Conservation (phyloP, 2,888 invertebrate species). For the Netelia virgata region DNA sequence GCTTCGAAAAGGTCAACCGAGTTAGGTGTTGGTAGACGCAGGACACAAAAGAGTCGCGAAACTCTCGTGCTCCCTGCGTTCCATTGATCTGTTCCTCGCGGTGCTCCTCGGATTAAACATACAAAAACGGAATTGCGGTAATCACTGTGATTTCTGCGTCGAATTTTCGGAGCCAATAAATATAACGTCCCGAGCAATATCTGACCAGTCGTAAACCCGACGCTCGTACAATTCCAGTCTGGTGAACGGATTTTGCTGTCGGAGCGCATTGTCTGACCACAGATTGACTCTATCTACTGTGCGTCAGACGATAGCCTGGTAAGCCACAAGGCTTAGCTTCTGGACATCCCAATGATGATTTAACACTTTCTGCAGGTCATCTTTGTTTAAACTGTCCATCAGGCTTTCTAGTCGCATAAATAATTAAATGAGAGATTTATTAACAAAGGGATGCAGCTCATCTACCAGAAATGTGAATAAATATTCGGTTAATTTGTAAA, state of each 20-base stretch:
- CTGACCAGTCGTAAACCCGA: background rate
- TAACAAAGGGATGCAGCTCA: too few species aligned
- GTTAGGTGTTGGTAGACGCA: background rate
- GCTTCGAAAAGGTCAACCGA: conserved; percentile 38
- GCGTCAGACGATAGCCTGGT: background rate
- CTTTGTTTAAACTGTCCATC: too few species aligned
- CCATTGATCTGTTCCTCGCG: background rate
- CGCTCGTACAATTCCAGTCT: background rate
- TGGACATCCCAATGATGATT: too few species aligned
- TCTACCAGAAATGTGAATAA: too few species aligned
- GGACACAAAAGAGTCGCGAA: background rate
- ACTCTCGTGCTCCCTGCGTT: background rate
- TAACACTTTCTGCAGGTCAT: too few species aligned
- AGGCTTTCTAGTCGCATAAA: too few species aligned
- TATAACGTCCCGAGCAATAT: background rate
- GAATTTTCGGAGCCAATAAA: background rate
- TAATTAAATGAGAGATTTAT: too few species aligned
- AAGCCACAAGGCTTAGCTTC: too few species aligned
- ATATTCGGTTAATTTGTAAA: too few species aligned
- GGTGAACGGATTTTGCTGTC: background rate
- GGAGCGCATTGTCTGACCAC: background rate
- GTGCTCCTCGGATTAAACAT: background rate
- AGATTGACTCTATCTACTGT: background rate
- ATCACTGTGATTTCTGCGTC: background rate
- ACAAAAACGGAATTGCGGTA: background rate